Evolutionary conservation across 2,797 vertebrate species (phyloP), one percentile per base, ranked within the genome.

Genomic region (Adelosebastes latens): DNA sequence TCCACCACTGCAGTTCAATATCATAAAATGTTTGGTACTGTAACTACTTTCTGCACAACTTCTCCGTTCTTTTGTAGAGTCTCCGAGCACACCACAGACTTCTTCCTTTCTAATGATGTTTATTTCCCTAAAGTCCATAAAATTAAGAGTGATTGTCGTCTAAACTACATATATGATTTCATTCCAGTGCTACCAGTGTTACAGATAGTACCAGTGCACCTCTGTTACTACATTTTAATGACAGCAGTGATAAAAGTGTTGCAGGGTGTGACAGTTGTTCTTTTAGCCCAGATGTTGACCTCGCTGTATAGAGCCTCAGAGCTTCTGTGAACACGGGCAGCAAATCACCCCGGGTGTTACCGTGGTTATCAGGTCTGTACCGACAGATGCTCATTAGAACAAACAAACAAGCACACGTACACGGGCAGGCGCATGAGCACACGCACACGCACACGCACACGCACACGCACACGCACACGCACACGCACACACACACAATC

Each of bases 221-320:
- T 59, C 72, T 29, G 67, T 58, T 46, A 64, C 63, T 70, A 29
- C 56, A 75, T 46, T 59, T 75, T 79, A 82, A 85, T 59, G 81
- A 72, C 77, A 77, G 80, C 59, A 27, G 75, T 70, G 80, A 77
- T 81, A 39, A 63, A 85, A 82, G 86, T 88, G 89, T 86, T 89
- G 86, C 85, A 34, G 85, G 75, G 69, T 86, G 75, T 71, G 82
- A 88, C 84, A 78, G 81, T 79, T 84, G 81, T 84, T 92, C 81
- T 87, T 74, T 75, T 12, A 74, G 90, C 88, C 94, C 95, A 96
- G 95, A 96, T 96, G 95, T 95, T 95, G 94, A 93, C 92, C 95
- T 93, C 83, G 56, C 86, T 87, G 88, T 80, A 46, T 18, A 77
- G 80, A 94, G 92, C 92, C 93, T 92, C 80, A 77, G 88, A 93